Conservation (phyloP, 2,888 invertebrate genomes). For the Fabriciana adippe region DNA sequence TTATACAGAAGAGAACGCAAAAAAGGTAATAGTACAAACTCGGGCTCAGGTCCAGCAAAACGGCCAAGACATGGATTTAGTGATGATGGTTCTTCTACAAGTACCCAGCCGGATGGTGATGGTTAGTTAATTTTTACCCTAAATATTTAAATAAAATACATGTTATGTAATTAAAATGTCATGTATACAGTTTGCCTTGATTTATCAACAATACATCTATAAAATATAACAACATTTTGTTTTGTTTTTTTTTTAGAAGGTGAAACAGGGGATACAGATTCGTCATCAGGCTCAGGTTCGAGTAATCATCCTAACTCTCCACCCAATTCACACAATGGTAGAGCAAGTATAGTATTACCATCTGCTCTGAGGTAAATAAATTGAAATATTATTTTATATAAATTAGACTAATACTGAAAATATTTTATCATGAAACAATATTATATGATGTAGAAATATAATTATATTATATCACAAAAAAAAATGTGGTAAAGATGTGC, state of each 20-base stretch:
- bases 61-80: conserved; percentile 82
- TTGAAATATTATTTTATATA: not conserved
- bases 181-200: too few relatives aligned
- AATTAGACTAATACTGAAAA: too few relatives aligned
- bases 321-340: conserved; percentile 56
- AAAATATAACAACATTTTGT: not conserved
- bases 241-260: conserved; percentile 46
- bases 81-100: conserved; percentile 88
- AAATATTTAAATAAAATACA: not conserved
- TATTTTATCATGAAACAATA: not conserved
- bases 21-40: conserved; percentile 72
- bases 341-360: conserved; percentile 66
- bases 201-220: not conserved
- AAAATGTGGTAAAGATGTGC: conserved; percentile 47
- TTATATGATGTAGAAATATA: too few relatives aligned
- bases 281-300: conserved; percentile 69
- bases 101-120: conserved; percentile 71
- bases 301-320: conserved; percentile 67
- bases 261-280: conserved; percentile 76
- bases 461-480: conserved; percentile 33
- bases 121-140: not conserved
- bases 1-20: conserved; percentile 89
- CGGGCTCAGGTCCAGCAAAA: conserved; percentile 63
- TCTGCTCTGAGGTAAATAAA: conserved; percentile 63
- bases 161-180: too few relatives aligned